Conservation (phyloP, 1,140 invertebrate genomes). For the Cephus cinctus region DNA sequence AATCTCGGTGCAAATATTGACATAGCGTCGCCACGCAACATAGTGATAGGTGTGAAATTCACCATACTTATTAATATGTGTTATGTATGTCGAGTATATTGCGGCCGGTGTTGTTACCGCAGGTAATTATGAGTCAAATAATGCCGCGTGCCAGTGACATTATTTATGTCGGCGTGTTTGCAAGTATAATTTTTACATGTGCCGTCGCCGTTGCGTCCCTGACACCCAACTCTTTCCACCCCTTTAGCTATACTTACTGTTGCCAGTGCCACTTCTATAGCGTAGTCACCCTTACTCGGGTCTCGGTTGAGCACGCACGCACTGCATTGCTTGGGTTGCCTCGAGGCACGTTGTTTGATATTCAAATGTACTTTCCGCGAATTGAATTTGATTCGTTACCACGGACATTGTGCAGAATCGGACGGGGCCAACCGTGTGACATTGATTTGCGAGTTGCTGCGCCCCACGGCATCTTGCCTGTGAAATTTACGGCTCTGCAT, state of each 20-base stretch:
- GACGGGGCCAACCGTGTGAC: background rate
- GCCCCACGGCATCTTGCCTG: constrained; percentile 13
- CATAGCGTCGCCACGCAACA: too few relatives aligned
- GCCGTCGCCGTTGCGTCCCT: constrained; percentile 29
- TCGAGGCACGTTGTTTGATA: constrained; percentile 21
- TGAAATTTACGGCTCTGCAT: constrained; percentile 25
- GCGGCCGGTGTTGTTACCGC: background rate
- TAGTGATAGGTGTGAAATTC: constrained; percentile 49
- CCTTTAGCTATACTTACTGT: too few relatives aligned
- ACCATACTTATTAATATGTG: constrained; percentile 51
- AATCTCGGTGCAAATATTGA: too few relatives aligned
- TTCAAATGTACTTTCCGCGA: constrained; percentile 35
- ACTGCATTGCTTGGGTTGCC: constrained; percentile 30
- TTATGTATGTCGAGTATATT: constrained; percentile 48
- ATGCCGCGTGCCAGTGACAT: constrained; percentile 42
- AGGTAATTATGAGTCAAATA: constrained; percentile 35
- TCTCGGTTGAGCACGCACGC: constrained; percentile 33
- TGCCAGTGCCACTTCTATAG: too few relatives aligned
- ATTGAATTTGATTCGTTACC: constrained; percentile 3
- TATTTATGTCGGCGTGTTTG: constrained; percentile 39
- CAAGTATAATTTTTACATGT: constrained; percentile 47
- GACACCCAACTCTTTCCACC: too few relatives aligned
- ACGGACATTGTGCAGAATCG: background rate
- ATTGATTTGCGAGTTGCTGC: too few relatives aligned
- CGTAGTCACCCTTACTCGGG: too few relatives aligned